A percentile compares a stretch with the other conserved stretches of the same genome.
These are phyloP conservation scores for Hoplostethus mediterraneus DNA, from an alignment of 2,797 vertebrate genomes.

Conservation along the genomic window DNA sequence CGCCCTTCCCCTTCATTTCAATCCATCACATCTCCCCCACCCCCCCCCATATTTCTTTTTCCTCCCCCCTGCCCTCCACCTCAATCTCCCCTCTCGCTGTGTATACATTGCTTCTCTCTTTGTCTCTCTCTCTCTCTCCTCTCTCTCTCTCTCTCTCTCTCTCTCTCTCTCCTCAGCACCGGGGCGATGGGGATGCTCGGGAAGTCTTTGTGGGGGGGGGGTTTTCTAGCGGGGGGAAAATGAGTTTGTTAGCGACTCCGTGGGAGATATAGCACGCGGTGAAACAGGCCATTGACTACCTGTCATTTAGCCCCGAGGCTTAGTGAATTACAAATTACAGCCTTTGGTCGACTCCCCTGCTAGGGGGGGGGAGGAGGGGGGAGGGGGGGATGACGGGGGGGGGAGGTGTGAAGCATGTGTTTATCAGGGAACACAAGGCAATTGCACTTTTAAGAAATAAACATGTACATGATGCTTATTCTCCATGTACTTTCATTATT, in stretches of 20 bases:
- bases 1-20: slow-evolving; percentile 56
- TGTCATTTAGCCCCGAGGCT: slow-evolving; percentile 74
- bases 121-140: slow-evolving; percentile 23
- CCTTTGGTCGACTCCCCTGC: slow-evolving; percentile 43
- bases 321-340: slow-evolving; percentile 73
- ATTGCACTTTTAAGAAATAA: not conserved
- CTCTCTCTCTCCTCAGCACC: slow-evolving; percentile 34
- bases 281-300: slow-evolving; percentile 73
- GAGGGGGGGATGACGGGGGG: not conserved
- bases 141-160: not conserved
- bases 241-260: slow-evolving; percentile 60
- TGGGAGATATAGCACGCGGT: slow-evolving; percentile 54
- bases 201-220: slow-evolving; percentile 65
- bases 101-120: slow-evolving; percentile 29
- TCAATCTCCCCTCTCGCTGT: slow-evolving; percentile 58
- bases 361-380: not conserved
- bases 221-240: slow-evolving; percentile 58
- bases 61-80: slow-evolving; percentile 50
- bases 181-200: slow-evolving; percentile 43
- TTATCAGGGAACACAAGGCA: slow-evolving; percentile 27
- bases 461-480: not conserved
- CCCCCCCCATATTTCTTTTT: slow-evolving; percentile 32
- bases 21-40: slow-evolving; percentile 71
- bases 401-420: slow-evolving; percentile 1
- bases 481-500: not conserved